Evolutionary conservation across 2,888 invertebrate species (phyloP).

Genomic region (Ichneumon xanthorius): DNA sequence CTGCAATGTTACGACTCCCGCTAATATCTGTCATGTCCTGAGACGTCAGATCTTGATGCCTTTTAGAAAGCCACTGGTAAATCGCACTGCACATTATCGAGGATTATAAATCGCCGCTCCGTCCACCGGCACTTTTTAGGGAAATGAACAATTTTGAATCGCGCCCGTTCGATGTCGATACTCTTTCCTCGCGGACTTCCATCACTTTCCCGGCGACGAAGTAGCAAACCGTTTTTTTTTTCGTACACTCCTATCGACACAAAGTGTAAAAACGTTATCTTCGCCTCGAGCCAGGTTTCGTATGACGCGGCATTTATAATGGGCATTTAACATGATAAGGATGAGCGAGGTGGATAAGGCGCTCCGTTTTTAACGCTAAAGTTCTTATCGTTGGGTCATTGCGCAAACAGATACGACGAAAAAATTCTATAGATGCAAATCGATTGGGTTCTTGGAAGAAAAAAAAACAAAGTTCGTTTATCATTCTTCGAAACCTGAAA

Average conservation of each 20-base stretch:
- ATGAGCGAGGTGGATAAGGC: background rate
- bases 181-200: background rate
- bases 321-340: constrained; percentile 15
- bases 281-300: background rate
- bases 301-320: background rate
- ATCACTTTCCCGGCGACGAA: background rate
- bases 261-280: constrained; percentile 25
- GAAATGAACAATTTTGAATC: background rate
- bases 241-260: background rate
- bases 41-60: constrained; percentile 91
- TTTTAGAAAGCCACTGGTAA: constrained; percentile 92
- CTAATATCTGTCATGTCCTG: constrained; percentile 92
- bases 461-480: background rate
- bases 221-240: background rate
- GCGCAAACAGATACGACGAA: background rate
- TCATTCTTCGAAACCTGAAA: background rate
- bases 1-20: constrained; percentile 91
- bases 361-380: background rate
- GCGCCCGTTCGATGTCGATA: background rate
- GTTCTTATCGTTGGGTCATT: background rate
- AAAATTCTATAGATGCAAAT: background rate
- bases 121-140: background rate
- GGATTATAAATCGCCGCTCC: too few relatives aligned
- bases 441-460: background rate
- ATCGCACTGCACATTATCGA: background rate